phyloP scores from a whole-genome alignment of 2,797 vertebrate genomes.

The Enteromius anoplus region DNA sequence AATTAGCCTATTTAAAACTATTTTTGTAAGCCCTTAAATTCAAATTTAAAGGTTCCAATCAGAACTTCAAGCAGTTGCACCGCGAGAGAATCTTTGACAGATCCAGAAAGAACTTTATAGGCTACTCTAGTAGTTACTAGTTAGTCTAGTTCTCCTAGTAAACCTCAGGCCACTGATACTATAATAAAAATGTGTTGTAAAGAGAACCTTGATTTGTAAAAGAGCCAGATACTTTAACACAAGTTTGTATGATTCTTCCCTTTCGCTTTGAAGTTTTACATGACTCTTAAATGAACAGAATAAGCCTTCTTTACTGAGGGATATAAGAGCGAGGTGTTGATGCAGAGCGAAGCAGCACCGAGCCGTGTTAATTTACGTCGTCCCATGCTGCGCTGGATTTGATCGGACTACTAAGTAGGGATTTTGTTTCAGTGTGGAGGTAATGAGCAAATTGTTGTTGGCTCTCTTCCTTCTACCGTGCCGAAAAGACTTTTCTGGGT shows the following conservation, averaged over 20 bases:
- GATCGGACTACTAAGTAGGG: conserved; percentile 83
- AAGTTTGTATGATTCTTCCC: background rate
- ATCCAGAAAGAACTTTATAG: background rate
- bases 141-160: background rate
- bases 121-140: too few species aligned
- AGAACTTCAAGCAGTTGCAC: background rate
- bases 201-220: background rate
- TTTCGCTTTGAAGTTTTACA: background rate
- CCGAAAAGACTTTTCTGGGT: conserved; percentile 22
- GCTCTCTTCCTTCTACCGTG: conserved; percentile 39
- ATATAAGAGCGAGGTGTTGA: conserved; percentile 7
- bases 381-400: conserved; percentile 75
- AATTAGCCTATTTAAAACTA: background rate
- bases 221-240: background rate
- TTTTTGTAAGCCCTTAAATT: background rate
- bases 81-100: background rate
- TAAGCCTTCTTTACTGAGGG: background rate
- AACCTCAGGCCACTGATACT: background rate
- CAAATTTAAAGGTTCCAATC: background rate
- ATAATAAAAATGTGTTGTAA: background rate
- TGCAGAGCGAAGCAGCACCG: conserved; percentile 34
- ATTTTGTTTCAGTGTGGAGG: conserved; percentile 74
- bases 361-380: conserved; percentile 82
- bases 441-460: conserved; percentile 65
- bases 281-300: background rate